phyloP scores from a whole-genome alignment of 2,113 vertebrate species.

The Periophthalmus modestus region DNA sequence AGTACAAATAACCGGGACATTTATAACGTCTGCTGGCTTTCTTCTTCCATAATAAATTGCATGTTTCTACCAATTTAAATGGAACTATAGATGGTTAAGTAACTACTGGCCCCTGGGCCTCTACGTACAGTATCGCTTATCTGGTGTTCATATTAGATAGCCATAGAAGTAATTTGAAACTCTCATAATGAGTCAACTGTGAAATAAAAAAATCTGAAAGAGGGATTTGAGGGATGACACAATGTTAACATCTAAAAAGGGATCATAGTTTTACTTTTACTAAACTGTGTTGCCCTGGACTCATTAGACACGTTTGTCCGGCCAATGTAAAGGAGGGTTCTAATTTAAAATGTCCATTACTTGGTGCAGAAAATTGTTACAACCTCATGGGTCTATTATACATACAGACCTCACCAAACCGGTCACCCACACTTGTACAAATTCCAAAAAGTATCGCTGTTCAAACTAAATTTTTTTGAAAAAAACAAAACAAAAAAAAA shows the following conservation, averaged over 20 bases:
- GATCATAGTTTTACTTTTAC: slow-evolving; percentile 58
- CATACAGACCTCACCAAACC: slow-evolving; percentile 31
- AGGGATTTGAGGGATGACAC: slow-evolving; percentile 20
- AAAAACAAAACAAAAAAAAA: slow-evolving; percentile 23
- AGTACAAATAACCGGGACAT: slow-evolving; percentile 41
- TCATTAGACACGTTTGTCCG: slow-evolving; percentile 49
- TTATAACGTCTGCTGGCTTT: slow-evolving; percentile 66
- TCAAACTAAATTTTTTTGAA: slow-evolving; percentile 36
- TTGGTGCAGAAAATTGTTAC: slow-evolving; percentile 40
- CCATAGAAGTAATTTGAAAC: slow-evolving; percentile 39
- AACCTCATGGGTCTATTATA: slow-evolving; percentile 2
- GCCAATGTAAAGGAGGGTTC: slow-evolving; percentile 33
- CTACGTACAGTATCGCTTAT: slow-evolving; percentile 14
- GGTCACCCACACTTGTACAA: slow-evolving; percentile 6
- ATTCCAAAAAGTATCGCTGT: slow-evolving; percentile 35
- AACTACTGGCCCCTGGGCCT: slow-evolving; percentile 29
- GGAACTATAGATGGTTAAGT: slow-evolving; percentile 63
- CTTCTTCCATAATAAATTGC: slow-evolving; percentile 55
- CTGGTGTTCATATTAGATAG: slow-evolving; percentile 37
- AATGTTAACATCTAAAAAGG: slow-evolving; percentile 42
- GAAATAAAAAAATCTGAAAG: slow-evolving; percentile 32
- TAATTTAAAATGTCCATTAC: slow-evolving; percentile 23
- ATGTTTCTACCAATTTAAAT: slow-evolving; percentile 52
- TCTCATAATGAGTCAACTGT: slow-evolving; percentile 23
- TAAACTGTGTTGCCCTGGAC: slow-evolving; percentile 66